Percentiles rank a stretch among this genome's conserved stretches.
phyloP scores from a whole-genome alignment of 2,113 vertebrate genomes.

The Oryzias melastigma region DNA sequence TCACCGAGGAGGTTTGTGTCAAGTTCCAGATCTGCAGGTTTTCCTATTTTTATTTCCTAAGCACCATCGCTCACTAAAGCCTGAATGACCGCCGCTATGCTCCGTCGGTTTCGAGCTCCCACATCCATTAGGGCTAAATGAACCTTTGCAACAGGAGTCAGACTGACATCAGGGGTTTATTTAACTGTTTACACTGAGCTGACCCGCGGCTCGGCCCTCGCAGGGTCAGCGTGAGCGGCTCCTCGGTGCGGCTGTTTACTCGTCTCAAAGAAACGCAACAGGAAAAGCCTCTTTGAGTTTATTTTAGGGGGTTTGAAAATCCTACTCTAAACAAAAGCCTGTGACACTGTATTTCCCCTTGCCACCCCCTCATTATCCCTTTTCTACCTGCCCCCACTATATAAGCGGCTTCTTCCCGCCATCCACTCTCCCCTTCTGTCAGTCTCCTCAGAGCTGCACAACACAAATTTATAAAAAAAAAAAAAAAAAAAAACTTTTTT shows the following conservation, averaged over 20 bases:
- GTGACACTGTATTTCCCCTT: slow-evolving; percentile 1
- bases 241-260: slow-evolving; percentile 24
- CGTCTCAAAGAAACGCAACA: slow-evolving; percentile 12
- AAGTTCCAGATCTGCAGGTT: slow-evolving; percentile 5
- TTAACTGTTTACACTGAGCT: slow-evolving; percentile 26
- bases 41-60: slow-evolving; percentile 5
- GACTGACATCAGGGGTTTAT: slow-evolving; percentile 18
- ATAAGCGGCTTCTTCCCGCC: too few species aligned
- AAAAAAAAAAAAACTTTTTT: too few species aligned
- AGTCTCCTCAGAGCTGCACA: too few species aligned
- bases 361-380: too few species aligned
- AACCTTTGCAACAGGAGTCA: slow-evolving; percentile 18
- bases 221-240: slow-evolving; percentile 6
- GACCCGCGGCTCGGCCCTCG: slow-evolving; percentile 9
- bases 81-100: background rate
- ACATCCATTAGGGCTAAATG: slow-evolving; percentile 15
- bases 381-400: too few species aligned
- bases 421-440: too few species aligned
- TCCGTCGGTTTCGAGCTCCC: slow-evolving; percentile 21
- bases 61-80: background rate
- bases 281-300: slow-evolving; percentile 9
- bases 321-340: slow-evolving; percentile 22
- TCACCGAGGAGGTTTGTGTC: too few species aligned
- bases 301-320: background rate
- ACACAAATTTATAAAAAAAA: too few species aligned